Conservation (phyloP, 2,888 invertebrate genomes). For the Macrosiphum euphorbiae region DNA sequence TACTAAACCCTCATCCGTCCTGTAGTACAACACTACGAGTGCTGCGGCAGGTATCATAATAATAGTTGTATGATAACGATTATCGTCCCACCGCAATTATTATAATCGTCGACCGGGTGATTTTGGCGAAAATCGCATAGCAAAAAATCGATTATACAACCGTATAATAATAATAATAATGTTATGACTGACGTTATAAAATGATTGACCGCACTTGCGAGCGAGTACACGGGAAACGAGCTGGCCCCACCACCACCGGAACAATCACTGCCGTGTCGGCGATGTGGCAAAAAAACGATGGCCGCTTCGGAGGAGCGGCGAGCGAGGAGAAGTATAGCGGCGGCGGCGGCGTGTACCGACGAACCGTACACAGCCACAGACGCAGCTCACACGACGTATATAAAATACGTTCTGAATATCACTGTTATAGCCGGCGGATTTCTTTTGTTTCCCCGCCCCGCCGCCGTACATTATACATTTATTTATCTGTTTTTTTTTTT, state of each 20-base stretch:
- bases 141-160: neutral
- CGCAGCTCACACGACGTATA: neutral
- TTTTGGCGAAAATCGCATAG: neutral
- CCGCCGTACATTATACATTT: constrained; percentile 1
- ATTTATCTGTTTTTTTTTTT: constrained; percentile 14
- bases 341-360: neutral
- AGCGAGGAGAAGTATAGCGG: neutral
- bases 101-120: neutral
- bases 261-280: neutral
- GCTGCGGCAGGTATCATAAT: neutral
- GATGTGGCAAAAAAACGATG: neutral
- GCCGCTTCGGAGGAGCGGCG: neutral
- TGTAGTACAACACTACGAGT: neutral
- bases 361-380: constrained; percentile 12
- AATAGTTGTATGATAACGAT: neutral
- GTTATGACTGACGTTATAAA: neutral
- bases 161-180: neutral
- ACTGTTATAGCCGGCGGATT: constrained; percentile 59
- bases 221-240: neutral
- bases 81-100: neutral
- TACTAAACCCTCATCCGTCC: neutral
- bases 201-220: neutral
- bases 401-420: constrained; percentile 52
- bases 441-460: constrained; percentile 61
- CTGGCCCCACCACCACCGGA: neutral